A percentile compares a stretch with the other conserved stretches of the same genome.
These are phyloP conservation scores for Poliocrania exsul DNA, from an alignment of 2,797 vertebrate genomes.

Conservation along the genomic window DNA sequence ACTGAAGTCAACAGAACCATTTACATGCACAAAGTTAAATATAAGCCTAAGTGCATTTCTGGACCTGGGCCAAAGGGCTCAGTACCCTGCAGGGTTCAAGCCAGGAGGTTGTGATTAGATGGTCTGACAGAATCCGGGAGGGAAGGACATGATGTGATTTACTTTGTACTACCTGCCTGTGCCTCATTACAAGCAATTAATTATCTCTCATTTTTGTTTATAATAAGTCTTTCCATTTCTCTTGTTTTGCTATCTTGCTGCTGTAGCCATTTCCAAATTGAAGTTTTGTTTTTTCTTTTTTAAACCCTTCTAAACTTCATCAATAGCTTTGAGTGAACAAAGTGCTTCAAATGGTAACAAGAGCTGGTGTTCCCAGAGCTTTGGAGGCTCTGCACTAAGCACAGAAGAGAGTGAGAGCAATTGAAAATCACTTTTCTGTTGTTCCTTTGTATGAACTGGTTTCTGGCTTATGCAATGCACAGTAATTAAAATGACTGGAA, in stretches of 20 bases:
- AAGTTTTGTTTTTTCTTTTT: slow-evolving; percentile 47
- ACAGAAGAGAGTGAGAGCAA: slow-evolving; percentile 47
- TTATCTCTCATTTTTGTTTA: slow-evolving; percentile 45
- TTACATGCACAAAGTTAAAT: slow-evolving; percentile 60
- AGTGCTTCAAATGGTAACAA: slow-evolving; percentile 63
- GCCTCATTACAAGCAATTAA: slow-evolving; percentile 33
- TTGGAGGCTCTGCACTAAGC: slow-evolving; percentile 34
- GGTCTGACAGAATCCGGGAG: not conserved
- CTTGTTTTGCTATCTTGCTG: slow-evolving; percentile 23
- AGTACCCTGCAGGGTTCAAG: slow-evolving; percentile 31
- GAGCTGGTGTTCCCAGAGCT: slow-evolving; percentile 51
- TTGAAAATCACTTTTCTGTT: slow-evolving; percentile 75
- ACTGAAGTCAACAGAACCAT: slow-evolving; percentile 39
- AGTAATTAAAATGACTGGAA: slow-evolving; percentile 81
- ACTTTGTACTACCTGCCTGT: slow-evolving; percentile 45
- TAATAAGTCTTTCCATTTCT: slow-evolving; percentile 6
- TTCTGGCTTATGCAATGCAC: slow-evolving; percentile 75
- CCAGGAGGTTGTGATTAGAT: slow-evolving; percentile 35
- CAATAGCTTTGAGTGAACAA: slow-evolving; percentile 49
- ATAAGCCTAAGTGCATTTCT: slow-evolving; percentile 63
- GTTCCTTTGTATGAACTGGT: slow-evolving; percentile 75
- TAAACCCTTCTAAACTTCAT: slow-evolving; percentile 53
- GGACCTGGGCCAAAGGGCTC: slow-evolving; percentile 36
- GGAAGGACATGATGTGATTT: not conserved
- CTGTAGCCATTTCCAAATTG: slow-evolving; percentile 35